These are phyloP conservation scores for Panonychus citri DNA, from an alignment of 1,140 invertebrate genomes.

Conservation along the genomic window DNA sequence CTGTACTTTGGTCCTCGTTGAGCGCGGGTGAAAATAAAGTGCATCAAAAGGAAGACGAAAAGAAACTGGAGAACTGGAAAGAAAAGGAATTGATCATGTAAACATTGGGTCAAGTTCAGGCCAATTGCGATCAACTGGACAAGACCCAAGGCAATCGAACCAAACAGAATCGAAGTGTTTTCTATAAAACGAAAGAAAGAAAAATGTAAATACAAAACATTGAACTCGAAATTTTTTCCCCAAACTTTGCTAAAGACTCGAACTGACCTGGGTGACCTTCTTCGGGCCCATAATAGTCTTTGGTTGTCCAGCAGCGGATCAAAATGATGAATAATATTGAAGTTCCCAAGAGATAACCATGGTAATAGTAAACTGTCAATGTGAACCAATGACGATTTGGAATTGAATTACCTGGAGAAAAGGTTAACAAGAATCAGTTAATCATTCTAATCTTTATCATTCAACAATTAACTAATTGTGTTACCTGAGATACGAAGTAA, in stretches of 20 bases:
- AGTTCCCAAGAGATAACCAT: conserved; percentile 2
- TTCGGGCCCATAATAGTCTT: background rate
- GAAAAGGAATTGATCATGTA: conserved; percentile 6
- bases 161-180: conserved; percentile 4
- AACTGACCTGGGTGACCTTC: conserved; percentile 1
- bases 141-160: conserved; percentile 6
- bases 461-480: background rate
- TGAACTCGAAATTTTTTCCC: background rate
- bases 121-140: conserved; percentile 6
- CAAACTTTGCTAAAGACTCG: background rate
- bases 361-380: conserved; percentile 1
- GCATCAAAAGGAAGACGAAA: conserved; percentile 8
- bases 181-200: background rate
- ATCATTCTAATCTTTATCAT: background rate
- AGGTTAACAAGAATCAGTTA: background rate
- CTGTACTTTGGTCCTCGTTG: conserved; percentile 1
- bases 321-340: conserved; percentile 8
- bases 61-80: conserved; percentile 9
- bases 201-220: background rate
- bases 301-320: conserved; percentile 6
- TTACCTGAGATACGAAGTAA: conserved; percentile 4
- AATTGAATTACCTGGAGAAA: background rate
- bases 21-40: conserved; percentile 9
- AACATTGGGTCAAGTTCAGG: conserved; percentile 4
- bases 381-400: background rate